These are phyloP conservation scores for Glyptemys insculpta DNA, from an alignment of 2,797 vertebrate genomes.

Conservation along the genomic window DNA sequence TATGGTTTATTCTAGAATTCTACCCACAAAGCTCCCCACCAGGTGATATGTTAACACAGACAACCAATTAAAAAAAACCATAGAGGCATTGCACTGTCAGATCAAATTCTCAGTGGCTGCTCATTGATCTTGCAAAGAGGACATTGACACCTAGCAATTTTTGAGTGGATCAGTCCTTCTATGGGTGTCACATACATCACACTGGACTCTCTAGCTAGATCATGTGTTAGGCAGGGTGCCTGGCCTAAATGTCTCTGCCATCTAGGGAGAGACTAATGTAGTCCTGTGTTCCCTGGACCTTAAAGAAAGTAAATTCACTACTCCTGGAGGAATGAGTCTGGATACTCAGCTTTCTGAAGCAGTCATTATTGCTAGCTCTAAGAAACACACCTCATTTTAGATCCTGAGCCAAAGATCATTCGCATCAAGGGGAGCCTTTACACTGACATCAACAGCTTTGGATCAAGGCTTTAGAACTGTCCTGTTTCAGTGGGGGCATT, in stretches of 20 bases:
- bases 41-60: neutral
- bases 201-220: neutral
- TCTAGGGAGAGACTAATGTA: neutral
- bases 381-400: neutral
- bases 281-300: neutral
- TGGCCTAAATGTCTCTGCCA: neutral
- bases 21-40: neutral
- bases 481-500: neutral
- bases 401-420: rapidly evolving
- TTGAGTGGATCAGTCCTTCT: neutral
- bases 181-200: neutral
- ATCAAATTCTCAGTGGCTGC: neutral
- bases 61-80: neutral
- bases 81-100: neutral
- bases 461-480: neutral
- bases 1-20: neutral
- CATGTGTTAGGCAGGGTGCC: rapidly evolving
- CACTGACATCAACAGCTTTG: rapidly evolving
- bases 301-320: neutral
- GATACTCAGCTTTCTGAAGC: neutral
- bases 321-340: rapidly evolving
- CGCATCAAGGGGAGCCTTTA: neutral
- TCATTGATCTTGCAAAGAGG: rapidly evolving
- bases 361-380: neutral
- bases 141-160: rapidly evolving